Percentiles rank a stretch among this genome's conserved stretches.
phyloP scores from a whole-genome alignment of 2,888 invertebrate genomes.

The Pseudococcus jackbeardsleyi region DNA sequence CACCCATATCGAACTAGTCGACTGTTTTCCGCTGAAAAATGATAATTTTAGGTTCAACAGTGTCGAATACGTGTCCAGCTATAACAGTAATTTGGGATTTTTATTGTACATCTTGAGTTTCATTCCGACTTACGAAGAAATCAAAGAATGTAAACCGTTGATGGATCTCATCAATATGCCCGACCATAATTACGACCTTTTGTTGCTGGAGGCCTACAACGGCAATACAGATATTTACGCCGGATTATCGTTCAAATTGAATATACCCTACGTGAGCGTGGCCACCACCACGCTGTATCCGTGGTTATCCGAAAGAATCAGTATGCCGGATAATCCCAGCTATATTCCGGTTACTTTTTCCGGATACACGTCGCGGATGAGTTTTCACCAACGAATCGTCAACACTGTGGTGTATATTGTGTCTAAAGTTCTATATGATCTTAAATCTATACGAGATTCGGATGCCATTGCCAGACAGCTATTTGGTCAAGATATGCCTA shows the following conservation, averaged over 20 bases:
- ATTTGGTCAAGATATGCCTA: conserved; percentile 51
- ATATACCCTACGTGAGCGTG: conserved; percentile 75
- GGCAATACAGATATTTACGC: conserved; percentile 76
- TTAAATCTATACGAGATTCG: neutral
- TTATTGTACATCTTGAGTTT: conserved; percentile 26
- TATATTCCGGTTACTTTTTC: conserved; percentile 63
- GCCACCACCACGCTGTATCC: conserved; percentile 76
- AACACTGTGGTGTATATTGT: conserved; percentile 15
- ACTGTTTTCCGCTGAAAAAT: conserved; percentile 56
- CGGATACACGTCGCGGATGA: conserved; percentile 68
- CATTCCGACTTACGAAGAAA: conserved; percentile 42
- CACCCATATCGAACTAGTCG: conserved; percentile 10
- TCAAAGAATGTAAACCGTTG: conserved; percentile 19
- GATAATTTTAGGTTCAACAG: conserved; percentile 48
- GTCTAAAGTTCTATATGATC: conserved; percentile 25
- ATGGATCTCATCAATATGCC: conserved; percentile 25
- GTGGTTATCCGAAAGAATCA: conserved; percentile 71
- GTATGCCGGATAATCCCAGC: conserved; percentile 60
- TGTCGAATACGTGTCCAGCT: conserved; percentile 51
- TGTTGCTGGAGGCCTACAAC: conserved; percentile 79
- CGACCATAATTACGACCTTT: conserved; percentile 75
- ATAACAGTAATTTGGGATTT: conserved; percentile 50
- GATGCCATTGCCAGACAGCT: conserved; percentile 33
- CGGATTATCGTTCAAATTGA: conserved; percentile 76
- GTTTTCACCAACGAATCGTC: conserved; percentile 67